Evolutionary conservation across 2,888 invertebrate species (phyloP).

Genomic region (Xanthorhoe designata): DNA sequence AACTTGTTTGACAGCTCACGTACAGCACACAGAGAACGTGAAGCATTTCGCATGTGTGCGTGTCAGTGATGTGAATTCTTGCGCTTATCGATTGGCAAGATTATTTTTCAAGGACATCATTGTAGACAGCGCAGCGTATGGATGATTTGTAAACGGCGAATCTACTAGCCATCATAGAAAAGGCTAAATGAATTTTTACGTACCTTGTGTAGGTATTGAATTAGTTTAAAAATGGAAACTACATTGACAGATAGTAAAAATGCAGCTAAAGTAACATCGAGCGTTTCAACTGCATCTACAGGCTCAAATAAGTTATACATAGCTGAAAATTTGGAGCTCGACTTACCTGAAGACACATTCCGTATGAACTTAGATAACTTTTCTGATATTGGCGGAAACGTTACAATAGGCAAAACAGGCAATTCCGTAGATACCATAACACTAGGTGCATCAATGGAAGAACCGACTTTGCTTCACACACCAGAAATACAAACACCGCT

Average conservation of each 20-base stretch:
- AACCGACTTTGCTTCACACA: constrained; percentile 49
- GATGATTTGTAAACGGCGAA: constrained; percentile 39
- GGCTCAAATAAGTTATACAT: constrained; percentile 69
- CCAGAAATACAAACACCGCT: constrained; percentile 48
- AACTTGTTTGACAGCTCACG: constrained; percentile 82
- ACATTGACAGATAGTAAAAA: constrained; percentile 53
- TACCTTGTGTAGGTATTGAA: not conserved
- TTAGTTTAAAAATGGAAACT: constrained; percentile 60
- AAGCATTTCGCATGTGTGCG: constrained; percentile 70
- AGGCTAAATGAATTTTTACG: constrained; percentile 7
- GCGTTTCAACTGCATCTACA: constrained; percentile 50
- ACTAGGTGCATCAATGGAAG: constrained; percentile 51
- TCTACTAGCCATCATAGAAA: constrained; percentile 3
- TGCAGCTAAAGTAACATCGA: constrained; percentile 50
- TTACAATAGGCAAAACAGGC: constrained; percentile 66
- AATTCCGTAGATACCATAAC: constrained; percentile 57
- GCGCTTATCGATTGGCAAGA: constrained; percentile 80
- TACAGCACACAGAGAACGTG: constrained; percentile 58
- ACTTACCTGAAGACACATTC: constrained; percentile 74
- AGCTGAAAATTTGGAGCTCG: constrained; percentile 67
- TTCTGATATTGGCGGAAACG: constrained; percentile 74
- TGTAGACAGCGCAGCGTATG: constrained; percentile 41
- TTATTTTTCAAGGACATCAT: constrained; percentile 77
- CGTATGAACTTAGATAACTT: constrained; percentile 73
- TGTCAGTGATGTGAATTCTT: constrained; percentile 80